phyloP scores from a whole-genome alignment of 2,888 invertebrate species.

The Steinernema hermaphroditum region DNA sequence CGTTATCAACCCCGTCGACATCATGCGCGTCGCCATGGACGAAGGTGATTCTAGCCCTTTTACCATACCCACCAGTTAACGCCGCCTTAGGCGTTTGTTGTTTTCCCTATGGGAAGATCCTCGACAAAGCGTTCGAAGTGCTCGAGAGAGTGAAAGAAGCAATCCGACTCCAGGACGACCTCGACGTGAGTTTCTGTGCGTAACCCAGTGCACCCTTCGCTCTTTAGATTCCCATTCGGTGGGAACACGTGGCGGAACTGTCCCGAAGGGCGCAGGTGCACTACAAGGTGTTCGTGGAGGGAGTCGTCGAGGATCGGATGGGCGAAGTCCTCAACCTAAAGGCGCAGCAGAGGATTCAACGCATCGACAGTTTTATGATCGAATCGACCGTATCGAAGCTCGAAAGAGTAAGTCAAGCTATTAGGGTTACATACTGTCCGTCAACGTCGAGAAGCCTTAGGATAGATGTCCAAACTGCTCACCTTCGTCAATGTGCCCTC shows the following conservation, averaged over 20 bases:
- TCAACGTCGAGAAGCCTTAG: too few relatives aligned
- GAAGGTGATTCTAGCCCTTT: slow-evolving; percentile 48
- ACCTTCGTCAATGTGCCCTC: too few relatives aligned
- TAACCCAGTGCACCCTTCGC: not conserved
- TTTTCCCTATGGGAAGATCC: slow-evolving; percentile 62
- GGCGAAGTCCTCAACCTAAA: slow-evolving; percentile 60
- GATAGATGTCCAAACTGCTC: too few relatives aligned
- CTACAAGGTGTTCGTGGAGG: slow-evolving; percentile 52
- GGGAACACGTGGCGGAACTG: slow-evolving; percentile 56
- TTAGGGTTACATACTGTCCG: too few relatives aligned
- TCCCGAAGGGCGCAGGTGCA: slow-evolving; percentile 57
- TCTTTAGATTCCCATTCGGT: slow-evolving; percentile 31
- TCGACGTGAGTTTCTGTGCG: slow-evolving; percentile 32
- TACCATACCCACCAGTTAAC: too few relatives aligned
- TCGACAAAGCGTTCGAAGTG: slow-evolving; percentile 57
- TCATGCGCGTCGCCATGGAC: slow-evolving; percentile 62
- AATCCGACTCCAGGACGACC: slow-evolving; percentile 42
- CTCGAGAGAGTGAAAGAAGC: slow-evolving; percentile 46
- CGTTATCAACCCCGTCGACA: slow-evolving; percentile 63
- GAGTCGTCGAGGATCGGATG: slow-evolving; percentile 59
- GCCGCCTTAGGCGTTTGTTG: slow-evolving; percentile 58
- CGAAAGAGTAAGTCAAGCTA: slow-evolving; percentile 52
- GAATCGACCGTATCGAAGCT: slow-evolving; percentile 58
- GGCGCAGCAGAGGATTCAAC: slow-evolving; percentile 60
- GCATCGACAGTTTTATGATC: slow-evolving; percentile 62